Base-by-base conservation (phyloP, 2,797 vertebrate genomes). In the Gallinago solitaria region DNA sequence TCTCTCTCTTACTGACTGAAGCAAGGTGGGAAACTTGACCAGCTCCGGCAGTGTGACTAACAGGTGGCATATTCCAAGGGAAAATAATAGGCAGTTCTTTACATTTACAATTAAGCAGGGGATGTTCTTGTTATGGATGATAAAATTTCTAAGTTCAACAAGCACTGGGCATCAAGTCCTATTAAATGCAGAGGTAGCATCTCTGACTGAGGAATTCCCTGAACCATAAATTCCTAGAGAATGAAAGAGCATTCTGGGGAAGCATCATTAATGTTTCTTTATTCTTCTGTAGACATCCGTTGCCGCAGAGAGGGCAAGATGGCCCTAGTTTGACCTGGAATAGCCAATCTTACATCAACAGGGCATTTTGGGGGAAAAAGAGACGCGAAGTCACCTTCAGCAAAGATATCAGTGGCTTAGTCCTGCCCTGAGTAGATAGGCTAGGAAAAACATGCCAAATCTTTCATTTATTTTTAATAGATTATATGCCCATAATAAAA, bases 401-500 rank as follows among this genome's bases (percentile, higher is more conserved):
- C 61, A 59, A n/a, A 71, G 68, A 33, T 53, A 47, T 35, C 30
- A 30, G 48, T 39, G 21, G 37, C 50, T 87, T 61, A 50, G 16
- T 64, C 41, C 63, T 69, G 57, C 83, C 57, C 50, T 48, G 59
- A 59, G 54, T 65, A 3, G 3, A 61, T 14, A 35, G 12, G 19
- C 37, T 84, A 59, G 30, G 47, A 51, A 89, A 92, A 90, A 35
- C 37, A 61, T 5, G 30, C 24, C 67, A 73, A 39, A 67, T 56
- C 59, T 87, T 79, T 78, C 4, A 82, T 82, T 95, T 83, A 75
- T 91, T 95, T 94, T 70, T 75, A 86, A 65, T 48, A 83, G 77
- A 88, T 89, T 70, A 63, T 82, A 10, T 84, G 30, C 39, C 39
- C 30, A 51, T 74, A 87, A 91, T 91, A 35, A 67, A 63, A 67